phyloP scores from a whole-genome alignment of 2,797 vertebrate species.

The Pantherophis alleghaniensis region DNA sequence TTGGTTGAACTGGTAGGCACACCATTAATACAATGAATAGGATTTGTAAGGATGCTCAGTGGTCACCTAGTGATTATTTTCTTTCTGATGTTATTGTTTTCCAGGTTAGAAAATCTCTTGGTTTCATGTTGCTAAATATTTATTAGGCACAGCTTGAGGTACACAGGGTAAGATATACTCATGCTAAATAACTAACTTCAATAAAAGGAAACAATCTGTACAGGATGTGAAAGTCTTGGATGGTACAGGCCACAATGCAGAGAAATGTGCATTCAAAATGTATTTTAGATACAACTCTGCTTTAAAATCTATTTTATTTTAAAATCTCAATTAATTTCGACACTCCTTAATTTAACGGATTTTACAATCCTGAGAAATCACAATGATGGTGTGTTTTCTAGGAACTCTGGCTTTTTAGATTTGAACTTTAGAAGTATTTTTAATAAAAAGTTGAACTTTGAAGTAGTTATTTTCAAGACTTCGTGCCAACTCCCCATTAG shows the following conservation, averaged over 20 bases:
- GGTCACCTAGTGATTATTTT: constrained; percentile 63
- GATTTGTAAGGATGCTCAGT: constrained; percentile 41
- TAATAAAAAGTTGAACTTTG: not conserved
- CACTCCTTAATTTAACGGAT: no score
- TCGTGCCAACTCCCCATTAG: not conserved
- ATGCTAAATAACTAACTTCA: constrained; percentile 11
- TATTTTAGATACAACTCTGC: not conserved
- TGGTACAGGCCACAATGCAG: not conserved
- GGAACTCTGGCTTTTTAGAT: not conserved
- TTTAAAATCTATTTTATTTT: not conserved
- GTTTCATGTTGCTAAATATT: constrained; percentile 50
- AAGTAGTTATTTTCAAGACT: not conserved
- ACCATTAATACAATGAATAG: constrained; percentile 48
- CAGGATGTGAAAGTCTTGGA: not conserved
- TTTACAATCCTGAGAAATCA: not conserved
- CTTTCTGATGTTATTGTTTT: constrained; percentile 42
- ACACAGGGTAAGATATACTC: not conserved
- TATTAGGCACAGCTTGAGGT: constrained; percentile 33
- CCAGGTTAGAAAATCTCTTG: constrained; percentile 53
- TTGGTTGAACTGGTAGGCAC: constrained; percentile 42
- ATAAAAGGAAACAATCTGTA: not conserved
- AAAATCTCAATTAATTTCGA: not conserved
- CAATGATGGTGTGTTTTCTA: not conserved
- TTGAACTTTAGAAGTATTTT: not conserved
- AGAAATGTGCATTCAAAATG: not conserved